A percentile compares a stretch with the other conserved stretches of the same genome.
phyloP scores from a whole-genome alignment of 2,888 invertebrate species.

The Ametastegia equiseti region DNA sequence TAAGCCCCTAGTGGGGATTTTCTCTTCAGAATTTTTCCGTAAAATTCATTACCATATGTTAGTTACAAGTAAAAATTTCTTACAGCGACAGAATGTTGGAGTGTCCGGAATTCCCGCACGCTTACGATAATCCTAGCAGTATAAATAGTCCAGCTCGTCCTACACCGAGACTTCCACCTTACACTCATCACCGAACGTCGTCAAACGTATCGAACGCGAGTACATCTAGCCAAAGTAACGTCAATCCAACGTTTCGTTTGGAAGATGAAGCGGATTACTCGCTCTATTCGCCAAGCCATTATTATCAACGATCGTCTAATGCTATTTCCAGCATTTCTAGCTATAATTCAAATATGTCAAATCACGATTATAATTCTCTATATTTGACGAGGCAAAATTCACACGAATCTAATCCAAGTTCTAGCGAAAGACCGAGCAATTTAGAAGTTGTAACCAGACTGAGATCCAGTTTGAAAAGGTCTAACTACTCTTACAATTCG shows the following conservation, averaged over 20 bases:
- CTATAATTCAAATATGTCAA: slow-evolving; percentile 63
- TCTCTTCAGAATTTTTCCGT: too few species aligned
- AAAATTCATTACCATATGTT: background rate
- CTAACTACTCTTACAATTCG: slow-evolving; percentile 78
- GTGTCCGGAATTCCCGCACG: slow-evolving; percentile 74
- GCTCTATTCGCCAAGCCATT: slow-evolving; percentile 75
- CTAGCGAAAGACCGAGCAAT: slow-evolving; percentile 80
- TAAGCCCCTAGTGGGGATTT: too few species aligned
- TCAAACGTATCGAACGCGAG: slow-evolving; percentile 79
- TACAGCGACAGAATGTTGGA: slow-evolving; percentile 71
- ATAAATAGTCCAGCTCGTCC: slow-evolving; percentile 73
- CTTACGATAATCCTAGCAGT: slow-evolving; percentile 80
- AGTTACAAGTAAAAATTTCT: background rate
- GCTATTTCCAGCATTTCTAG: slow-evolving; percentile 60
- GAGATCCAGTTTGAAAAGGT: slow-evolving; percentile 88
- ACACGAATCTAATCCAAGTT: slow-evolving; percentile 74
- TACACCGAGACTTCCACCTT: slow-evolving; percentile 75
- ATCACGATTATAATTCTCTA: slow-evolving; percentile 70
- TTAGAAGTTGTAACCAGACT: slow-evolving; percentile 84
- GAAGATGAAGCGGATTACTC: slow-evolving; percentile 79
- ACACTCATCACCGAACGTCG: slow-evolving; percentile 81
- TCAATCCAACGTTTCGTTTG: slow-evolving; percentile 81
- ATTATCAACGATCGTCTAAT: slow-evolving; percentile 74
- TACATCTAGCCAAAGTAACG: slow-evolving; percentile 79
- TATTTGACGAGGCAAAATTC: slow-evolving; percentile 76